A percentile compares a stretch with the other conserved stretches of the same genome.
Evolutionary conservation across 2,113 vertebrate species (phyloP).

Genomic region (Ceuthmochares aereus): DNA sequence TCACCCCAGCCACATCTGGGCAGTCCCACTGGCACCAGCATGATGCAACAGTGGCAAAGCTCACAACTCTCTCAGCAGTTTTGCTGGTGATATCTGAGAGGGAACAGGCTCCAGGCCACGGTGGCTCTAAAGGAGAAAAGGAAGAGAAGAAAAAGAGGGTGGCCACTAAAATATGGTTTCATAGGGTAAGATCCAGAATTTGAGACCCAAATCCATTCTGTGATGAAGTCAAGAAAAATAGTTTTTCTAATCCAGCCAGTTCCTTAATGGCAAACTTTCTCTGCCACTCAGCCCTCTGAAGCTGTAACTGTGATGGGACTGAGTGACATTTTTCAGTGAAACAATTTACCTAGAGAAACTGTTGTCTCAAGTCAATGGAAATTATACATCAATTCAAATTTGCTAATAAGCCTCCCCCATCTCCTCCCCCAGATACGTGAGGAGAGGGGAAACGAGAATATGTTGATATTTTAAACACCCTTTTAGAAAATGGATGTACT

Average conservation of each 20-base stretch:
- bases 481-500: constrained; percentile 34
- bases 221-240: background rate
- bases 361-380: constrained; percentile 50
- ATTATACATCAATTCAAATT: constrained; percentile 53
- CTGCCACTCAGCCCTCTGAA: background rate
- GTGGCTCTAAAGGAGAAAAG: background rate
- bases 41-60: background rate
- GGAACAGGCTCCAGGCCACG: background rate
- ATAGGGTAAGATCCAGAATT: background rate
- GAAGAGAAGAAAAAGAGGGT: background rate
- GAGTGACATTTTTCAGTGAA: constrained; percentile 60
- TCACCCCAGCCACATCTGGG: background rate
- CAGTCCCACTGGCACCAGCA: background rate
- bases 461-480: constrained; percentile 42
- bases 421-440: constrained; percentile 17
- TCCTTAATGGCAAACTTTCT: background rate
- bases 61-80: background rate
- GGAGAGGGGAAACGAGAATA: constrained; percentile 19
- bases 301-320: background rate
- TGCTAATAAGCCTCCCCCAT: constrained; percentile 43
- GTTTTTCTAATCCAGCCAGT: background rate
- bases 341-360: constrained; percentile 52
- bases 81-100: background rate
- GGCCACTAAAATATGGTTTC: background rate
- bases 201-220: background rate